A percentile compares a stretch with the other conserved stretches of the same genome.
Conservation (phyloP, 2,113 vertebrate genomes). For the human (Homo sapiens) region DNA sequence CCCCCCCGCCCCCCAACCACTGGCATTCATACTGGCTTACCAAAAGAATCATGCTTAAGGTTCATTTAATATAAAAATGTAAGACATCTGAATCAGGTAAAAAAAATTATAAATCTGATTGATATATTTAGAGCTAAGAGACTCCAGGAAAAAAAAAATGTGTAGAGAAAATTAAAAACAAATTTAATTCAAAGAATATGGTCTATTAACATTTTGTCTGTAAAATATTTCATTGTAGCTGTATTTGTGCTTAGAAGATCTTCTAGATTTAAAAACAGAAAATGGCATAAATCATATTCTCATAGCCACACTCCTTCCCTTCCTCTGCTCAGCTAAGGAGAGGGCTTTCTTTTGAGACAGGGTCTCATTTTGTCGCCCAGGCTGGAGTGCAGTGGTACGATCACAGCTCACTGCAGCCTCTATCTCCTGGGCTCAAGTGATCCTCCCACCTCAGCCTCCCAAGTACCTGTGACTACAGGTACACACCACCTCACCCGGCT, state of each 20-base stretch:
- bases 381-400: too few relatives aligned
- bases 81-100: constrained; percentile 50
- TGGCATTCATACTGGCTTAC: neutral
- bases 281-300: neutral
- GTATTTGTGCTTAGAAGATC: constrained; percentile 39
- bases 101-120: constrained; percentile 22
- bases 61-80: constrained; percentile 60
- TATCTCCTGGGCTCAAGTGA: too few relatives aligned
- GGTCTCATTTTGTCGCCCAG: too few relatives aligned
- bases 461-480: too few relatives aligned
- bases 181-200: constrained; percentile 17
- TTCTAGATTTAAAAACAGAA: constrained; percentile 54
- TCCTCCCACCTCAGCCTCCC: too few relatives aligned
- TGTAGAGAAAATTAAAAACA: neutral
- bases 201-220: neutral
- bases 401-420: too few relatives aligned
- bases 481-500: too few relatives aligned
- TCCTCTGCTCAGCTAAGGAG: neutral
- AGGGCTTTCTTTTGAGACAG: too few relatives aligned
- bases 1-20: neutral
- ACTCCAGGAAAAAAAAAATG: neutral
- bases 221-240: constrained; percentile 39
- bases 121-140: neutral
- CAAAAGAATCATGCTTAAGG: neutral
- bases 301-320: neutral